Evolutionary conservation across 2,113 vertebrate species (phyloP).

Genomic region (Callaeas wilsoni): DNA sequence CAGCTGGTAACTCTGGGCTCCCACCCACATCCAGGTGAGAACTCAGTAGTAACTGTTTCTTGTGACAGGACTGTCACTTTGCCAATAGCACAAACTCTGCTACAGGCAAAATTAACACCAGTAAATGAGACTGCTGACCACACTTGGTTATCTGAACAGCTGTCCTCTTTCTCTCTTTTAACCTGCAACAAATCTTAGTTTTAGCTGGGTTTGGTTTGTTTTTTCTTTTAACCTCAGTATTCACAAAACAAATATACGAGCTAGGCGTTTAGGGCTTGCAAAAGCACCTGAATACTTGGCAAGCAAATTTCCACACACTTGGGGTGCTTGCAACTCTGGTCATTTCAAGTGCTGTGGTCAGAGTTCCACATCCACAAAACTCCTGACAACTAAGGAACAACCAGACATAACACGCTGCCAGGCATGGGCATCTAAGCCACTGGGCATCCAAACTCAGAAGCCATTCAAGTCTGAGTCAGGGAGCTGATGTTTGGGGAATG

Average conservation of each 20-base stretch:
- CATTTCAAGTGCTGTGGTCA: background rate
- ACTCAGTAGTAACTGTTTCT: background rate
- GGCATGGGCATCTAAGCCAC: background rate
- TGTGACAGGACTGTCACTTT: background rate
- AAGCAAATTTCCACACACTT: background rate
- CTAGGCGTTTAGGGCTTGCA: background rate
- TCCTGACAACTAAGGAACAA: background rate
- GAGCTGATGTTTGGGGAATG: background rate
- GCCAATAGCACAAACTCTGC: background rate
- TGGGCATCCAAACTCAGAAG: background rate
- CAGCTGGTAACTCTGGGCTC: background rate
- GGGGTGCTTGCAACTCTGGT: background rate
- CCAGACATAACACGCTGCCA: background rate
- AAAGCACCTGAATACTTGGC: background rate
- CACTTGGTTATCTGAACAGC: background rate
- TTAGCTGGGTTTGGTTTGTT: background rate
- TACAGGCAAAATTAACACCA: background rate
- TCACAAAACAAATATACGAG: background rate
- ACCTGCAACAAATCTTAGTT: background rate
- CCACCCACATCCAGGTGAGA: fast-evolving
- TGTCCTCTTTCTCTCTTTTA: background rate
- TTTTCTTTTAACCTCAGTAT: background rate
- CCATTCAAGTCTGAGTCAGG: background rate
- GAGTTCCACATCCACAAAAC: background rate
- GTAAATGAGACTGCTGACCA: background rate